Conservation (phyloP, 2,888 invertebrate genomes). For the Cancer borealis region DNA sequence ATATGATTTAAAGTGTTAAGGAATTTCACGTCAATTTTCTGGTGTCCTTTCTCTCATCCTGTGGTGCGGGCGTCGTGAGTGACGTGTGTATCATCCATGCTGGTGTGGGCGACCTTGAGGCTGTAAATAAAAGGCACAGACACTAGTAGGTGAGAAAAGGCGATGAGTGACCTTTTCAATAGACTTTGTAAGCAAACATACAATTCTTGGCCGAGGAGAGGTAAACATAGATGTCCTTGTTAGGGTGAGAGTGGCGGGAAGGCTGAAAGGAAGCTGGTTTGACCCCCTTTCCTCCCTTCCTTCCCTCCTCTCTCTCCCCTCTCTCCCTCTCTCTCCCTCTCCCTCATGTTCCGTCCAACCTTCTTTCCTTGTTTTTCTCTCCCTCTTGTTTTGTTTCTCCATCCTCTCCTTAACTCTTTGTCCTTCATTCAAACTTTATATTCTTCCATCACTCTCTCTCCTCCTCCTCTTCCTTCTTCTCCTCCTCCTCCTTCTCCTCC, state of each 20-base stretch:
- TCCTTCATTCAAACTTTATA: background rate
- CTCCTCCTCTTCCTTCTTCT: background rate
- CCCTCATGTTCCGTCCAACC: background rate
- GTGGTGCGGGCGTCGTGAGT: background rate
- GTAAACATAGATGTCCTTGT: conserved; percentile 5
- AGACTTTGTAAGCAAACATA: background rate
- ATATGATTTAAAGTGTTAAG: background rate
- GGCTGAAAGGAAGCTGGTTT: background rate
- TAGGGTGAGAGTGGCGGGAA: background rate
- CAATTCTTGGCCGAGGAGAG: background rate
- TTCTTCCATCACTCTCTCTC: background rate
- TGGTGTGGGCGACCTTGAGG: background rate
- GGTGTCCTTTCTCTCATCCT: background rate
- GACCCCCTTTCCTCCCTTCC: background rate
- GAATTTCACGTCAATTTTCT: background rate
- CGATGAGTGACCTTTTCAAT: conserved; percentile 21
- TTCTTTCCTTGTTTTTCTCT: background rate
- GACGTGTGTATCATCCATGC: background rate
- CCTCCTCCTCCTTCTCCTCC: background rate
- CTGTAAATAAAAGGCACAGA: background rate
- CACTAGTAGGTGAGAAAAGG: background rate
- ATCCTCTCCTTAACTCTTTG: background rate
- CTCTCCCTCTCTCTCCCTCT: background rate
- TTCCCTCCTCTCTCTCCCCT: background rate
- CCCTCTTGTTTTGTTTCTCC: background rate